Conservation (phyloP, 2,888 invertebrate genomes). For the Notocelia uddmanniana region DNA sequence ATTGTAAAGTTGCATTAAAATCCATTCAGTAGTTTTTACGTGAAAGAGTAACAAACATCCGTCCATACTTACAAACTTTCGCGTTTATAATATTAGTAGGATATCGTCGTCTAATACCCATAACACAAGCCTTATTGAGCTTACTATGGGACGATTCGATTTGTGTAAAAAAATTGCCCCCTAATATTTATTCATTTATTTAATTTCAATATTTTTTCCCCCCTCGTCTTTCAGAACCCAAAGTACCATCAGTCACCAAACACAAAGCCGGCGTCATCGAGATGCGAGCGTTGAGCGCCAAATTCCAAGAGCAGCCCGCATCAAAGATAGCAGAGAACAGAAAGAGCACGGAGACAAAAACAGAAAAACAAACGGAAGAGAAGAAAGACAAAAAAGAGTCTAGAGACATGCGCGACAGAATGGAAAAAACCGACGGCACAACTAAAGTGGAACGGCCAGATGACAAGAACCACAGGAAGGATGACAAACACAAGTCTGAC, state of each 20-base stretch:
- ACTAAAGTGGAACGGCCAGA: slow-evolving; percentile 50
- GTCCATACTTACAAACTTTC: too few species aligned
- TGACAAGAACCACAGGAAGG: slow-evolving; percentile 64
- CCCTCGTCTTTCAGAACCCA: slow-evolving; percentile 66
- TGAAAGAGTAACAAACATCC: too few species aligned
- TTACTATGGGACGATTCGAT: too few species aligned
- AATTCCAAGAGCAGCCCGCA: slow-evolving; percentile 74
- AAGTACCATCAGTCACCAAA: slow-evolving; percentile 67
- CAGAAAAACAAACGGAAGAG: slow-evolving; percentile 63
- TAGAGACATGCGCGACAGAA: slow-evolving; percentile 49
- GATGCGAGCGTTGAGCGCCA: slow-evolving; percentile 80
- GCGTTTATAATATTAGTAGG: too few species aligned
- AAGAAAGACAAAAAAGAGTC: slow-evolving; percentile 60
- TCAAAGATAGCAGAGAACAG: slow-evolving; percentile 67
- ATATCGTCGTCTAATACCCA: too few species aligned
- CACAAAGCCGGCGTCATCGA: slow-evolving; percentile 81
- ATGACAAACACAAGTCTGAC: slow-evolving; percentile 56
- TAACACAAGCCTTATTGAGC: too few species aligned
- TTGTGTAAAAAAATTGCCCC: too few species aligned
- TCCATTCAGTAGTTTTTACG: too few species aligned
- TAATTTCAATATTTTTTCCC: not conserved
- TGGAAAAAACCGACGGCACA: slow-evolving; percentile 54
- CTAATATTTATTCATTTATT: too few species aligned
- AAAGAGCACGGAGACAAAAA: slow-evolving; percentile 69
- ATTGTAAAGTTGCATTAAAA: too few species aligned